Base-by-base conservation (phyloP, 2,888 invertebrate genomes). In the Coleophora flavipennella region DNA sequence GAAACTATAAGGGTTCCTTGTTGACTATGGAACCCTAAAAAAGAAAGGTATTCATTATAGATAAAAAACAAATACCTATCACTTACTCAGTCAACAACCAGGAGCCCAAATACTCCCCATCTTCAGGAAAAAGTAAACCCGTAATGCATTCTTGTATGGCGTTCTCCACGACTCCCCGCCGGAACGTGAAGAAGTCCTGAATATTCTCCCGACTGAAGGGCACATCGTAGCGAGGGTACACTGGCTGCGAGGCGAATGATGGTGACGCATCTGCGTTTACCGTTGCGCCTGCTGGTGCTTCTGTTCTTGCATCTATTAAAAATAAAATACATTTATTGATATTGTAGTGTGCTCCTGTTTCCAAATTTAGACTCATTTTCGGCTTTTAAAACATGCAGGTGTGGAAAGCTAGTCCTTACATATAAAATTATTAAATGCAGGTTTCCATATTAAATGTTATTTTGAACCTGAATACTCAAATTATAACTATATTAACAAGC, bases 41-140 rank as follows among this genome's bases (percentile, higher is more conserved):
- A n/a, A n/a, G n/a, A n/a, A n/a, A n/a, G n/a, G n/a, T n/a, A n/a
- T n/a, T n/a, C n/a, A n/a, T n/a, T n/a, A n/a, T n/a, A n/a, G n/a
- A n/a, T n/a, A n/a, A n/a, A 20, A 20, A 20, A 4, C 6, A 20
- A 20, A 20, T 20, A 20, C n/a, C n/a, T 27, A 27, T 2, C 33
- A 83, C 89, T 75, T 84, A 94, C 94, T 94, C 93, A 25, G 94
- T 93, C 27, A 95, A 74, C 40, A 95, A 79, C 92, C 93, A 95
- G 31, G 90, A 89, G 31, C 92, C 93, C 41, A 90, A 65, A 38
- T 93, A 75, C 47, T 89, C 88, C 25, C 92, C 92, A 71, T 93
- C 93, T 44, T 89, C 89, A 36, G 87, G 86, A 42, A 90, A 88
- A 42, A 92, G 63, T 31, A 92, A 67, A 11, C 79, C 86, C 1